These are phyloP conservation scores for Arbacia lixula DNA, from an alignment of 53 echinoderm and acorn worm genomes.

Conservation along the genomic window DNA sequence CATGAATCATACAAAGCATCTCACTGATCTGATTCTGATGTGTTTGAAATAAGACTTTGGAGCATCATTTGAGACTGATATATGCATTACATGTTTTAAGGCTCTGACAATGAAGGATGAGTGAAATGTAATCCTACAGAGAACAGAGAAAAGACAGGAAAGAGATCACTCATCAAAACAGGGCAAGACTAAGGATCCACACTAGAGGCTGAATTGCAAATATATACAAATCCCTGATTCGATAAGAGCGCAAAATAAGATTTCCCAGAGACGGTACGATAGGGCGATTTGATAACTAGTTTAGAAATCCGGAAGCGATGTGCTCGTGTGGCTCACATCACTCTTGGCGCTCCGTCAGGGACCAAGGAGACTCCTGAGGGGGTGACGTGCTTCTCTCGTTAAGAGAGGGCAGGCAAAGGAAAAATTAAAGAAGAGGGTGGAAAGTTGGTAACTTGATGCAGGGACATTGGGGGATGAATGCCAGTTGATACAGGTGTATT, in stretches of 20 bases:
- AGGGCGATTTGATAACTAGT: slow-evolving; percentile 7
- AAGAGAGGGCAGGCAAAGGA: neutral
- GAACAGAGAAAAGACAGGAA: too few relatives aligned
- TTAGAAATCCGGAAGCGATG: neutral
- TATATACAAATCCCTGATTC: too few relatives aligned
- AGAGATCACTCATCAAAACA: too few relatives aligned
- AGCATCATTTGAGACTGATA: too few relatives aligned
- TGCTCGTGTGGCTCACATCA: neutral
- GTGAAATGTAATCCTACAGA: too few relatives aligned
- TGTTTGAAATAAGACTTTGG: too few relatives aligned
- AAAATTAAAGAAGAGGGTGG: neutral
- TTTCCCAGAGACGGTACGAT: neutral
- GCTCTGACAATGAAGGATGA: too few relatives aligned
- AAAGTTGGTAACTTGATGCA: neutral
- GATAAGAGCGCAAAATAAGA: neutral
- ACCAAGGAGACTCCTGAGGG: neutral
- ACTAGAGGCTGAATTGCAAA: neutral
- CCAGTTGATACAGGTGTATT: slow-evolving; percentile 6
- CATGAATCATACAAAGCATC: too few relatives aligned
- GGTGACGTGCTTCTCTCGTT: too few relatives aligned
- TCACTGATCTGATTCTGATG: too few relatives aligned
- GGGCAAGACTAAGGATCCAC: neutral
- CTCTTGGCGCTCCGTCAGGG: neutral
- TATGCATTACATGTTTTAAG: too few relatives aligned
- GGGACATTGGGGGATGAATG: too few relatives aligned